A percentile compares a stretch with the other conserved stretches of the same genome.
Conservation (phyloP, 2,797 vertebrate genomes). For the Lepus oiostolus region DNA sequence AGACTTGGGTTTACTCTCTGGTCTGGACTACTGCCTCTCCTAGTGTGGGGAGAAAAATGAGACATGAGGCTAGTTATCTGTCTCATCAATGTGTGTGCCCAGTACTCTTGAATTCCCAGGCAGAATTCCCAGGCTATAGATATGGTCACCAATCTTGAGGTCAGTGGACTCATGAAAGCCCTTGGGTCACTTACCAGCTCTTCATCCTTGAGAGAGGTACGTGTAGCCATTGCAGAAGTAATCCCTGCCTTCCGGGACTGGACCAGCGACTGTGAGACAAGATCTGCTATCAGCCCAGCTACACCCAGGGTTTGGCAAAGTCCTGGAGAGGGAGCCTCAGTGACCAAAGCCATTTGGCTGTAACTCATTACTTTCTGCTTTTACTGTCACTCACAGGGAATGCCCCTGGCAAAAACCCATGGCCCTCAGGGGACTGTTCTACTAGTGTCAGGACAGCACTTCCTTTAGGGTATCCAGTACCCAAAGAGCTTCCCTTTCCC, state of each 20-base stretch:
- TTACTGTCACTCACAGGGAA: conserved; percentile 33
- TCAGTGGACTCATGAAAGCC: conserved; percentile 13
- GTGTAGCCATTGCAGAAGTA: conserved; percentile 96
- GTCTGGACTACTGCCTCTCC: neutral
- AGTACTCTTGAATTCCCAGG: conserved; percentile 33
- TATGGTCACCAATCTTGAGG: neutral
- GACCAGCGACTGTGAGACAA: conserved; percentile 93
- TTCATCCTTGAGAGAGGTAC: conserved; percentile 98
- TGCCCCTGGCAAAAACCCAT: conserved; percentile 7
- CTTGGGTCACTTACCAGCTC: conserved; percentile 94
- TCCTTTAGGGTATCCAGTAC: conserved; percentile 53
- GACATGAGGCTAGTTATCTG: neutral
- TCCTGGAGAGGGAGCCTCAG: neutral
- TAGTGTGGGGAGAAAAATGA: neutral
- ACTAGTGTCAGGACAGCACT: conserved; percentile 46
- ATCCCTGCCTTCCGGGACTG: conserved; percentile 99
- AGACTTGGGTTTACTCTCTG: neutral
- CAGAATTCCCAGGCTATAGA: neutral
- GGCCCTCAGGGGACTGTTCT: neutral
- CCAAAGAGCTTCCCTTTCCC: conserved; percentile 25
- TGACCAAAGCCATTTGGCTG: conserved; percentile 11
- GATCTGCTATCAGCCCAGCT: conserved; percentile 50
- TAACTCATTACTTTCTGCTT: conserved; percentile 42
- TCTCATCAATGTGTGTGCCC: neutral
- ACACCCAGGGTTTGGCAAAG: conserved; percentile 21